Evolutionary conservation across 53 echinoderm and acorn worm genomes (phyloP).

Genomic region (Echinometra lucunter): DNA sequence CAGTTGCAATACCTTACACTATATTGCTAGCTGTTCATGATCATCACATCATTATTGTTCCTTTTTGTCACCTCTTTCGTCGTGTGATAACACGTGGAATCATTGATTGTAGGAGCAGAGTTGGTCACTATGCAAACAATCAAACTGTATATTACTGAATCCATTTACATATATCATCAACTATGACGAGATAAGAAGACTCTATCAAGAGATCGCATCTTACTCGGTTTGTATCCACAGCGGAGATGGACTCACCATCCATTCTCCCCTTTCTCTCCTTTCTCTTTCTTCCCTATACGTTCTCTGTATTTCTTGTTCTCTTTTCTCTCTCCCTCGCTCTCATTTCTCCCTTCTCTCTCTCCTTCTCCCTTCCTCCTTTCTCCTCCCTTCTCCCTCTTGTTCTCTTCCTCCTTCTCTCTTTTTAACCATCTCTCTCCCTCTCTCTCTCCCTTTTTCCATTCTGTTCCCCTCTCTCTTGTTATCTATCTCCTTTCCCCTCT

Average conservation of each 20-base stretch:
- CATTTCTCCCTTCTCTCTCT: background rate
- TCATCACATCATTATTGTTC: background rate
- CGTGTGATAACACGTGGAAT: background rate
- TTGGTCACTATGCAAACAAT: constrained; percentile 32
- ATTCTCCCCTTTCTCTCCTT: background rate
- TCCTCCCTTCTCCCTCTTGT: background rate
- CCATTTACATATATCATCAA: constrained; percentile 29
- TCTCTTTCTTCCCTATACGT: no score
- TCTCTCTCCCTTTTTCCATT: no score
- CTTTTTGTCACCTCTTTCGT: background rate
- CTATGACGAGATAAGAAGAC: background rate
- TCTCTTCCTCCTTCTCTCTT: no score
- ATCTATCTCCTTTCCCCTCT: background rate
- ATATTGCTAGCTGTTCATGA: background rate
- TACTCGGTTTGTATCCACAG: background rate
- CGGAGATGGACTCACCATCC: background rate
- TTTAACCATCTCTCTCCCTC: background rate
- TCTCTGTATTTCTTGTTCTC: background rate
- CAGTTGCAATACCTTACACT: background rate
- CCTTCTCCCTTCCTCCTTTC: background rate
- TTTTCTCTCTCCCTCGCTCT: no score
- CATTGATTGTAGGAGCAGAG: constrained; percentile 17
- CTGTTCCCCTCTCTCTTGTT: no score
- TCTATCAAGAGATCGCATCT: constrained; percentile 29
- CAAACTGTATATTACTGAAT: constrained; percentile 45